Evolutionary conservation across 2,888 invertebrate species (phyloP).

Genomic region (Xylocampa areola): DNA sequence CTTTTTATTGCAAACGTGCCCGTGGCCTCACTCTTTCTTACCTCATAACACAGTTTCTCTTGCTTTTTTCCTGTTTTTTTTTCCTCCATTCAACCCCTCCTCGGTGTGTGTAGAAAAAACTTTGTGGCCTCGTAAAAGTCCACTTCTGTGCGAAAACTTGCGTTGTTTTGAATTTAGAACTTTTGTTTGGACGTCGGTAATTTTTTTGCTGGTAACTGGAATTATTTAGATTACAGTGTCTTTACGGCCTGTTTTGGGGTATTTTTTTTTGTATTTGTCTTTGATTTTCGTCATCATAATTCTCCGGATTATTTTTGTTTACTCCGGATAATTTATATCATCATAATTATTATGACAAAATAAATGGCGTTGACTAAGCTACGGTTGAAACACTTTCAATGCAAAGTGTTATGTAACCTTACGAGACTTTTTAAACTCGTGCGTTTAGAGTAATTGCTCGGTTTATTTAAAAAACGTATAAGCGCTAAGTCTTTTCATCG

Average conservation of each 20-base stretch:
- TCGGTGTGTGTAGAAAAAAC: constrained; percentile 76
- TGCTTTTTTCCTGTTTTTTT: constrained; percentile 68
- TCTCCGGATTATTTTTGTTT: not conserved
- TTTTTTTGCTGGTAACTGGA: constrained; percentile 31
- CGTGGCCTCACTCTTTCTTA: constrained; percentile 85
- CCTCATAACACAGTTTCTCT: constrained; percentile 88
- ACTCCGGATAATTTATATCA: too few relatives aligned
- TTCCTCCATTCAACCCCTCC: constrained; percentile 63
- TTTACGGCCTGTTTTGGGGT: not conserved
- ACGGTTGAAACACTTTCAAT: not conserved
- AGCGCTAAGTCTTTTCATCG: constrained; percentile 67
- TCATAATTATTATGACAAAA: not conserved
- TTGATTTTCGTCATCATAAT: not conserved
- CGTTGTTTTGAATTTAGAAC: constrained; percentile 65
- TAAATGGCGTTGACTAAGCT: not conserved
- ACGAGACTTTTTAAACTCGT: constrained; percentile 21
- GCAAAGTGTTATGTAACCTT: constrained; percentile 6
- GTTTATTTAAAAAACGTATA: constrained; percentile 49
- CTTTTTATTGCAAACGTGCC: constrained; percentile 86
- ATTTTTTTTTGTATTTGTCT: not conserved
- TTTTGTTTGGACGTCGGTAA: constrained; percentile 52
- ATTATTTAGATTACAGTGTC: constrained; percentile 32
- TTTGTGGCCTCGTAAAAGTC: constrained; percentile 65
- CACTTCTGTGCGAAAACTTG: constrained; percentile 59
- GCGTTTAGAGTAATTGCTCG: constrained; percentile 35